Conservation (phyloP, 2,113 vertebrate genomes). For the Dromas ardeola region DNA sequence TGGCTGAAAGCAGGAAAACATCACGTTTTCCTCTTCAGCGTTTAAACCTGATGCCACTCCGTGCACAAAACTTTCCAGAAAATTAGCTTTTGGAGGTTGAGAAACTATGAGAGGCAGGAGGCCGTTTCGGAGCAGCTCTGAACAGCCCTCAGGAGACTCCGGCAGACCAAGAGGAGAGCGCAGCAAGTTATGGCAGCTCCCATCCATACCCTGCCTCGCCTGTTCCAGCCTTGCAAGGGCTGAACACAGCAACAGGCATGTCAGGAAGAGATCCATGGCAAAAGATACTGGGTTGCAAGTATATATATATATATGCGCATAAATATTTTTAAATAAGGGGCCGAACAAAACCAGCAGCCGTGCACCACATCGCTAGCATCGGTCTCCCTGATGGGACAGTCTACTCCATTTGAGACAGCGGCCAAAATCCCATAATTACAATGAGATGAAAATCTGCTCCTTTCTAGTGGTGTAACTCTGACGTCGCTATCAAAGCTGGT, state of each 20-base stretch:
- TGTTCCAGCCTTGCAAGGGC: not conserved
- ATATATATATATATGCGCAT: too few species aligned
- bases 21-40: not conserved
- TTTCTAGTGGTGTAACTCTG: not conserved
- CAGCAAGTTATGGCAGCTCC: not conserved
- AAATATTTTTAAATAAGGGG: not conserved
- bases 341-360: not conserved
- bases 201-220: not conserved
- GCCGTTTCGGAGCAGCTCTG: not conserved
- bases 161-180: not conserved
- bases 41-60: constrained; percentile 28
- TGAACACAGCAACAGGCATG: not conserved
- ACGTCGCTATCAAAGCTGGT: not conserved
- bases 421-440: not conserved
- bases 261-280: not conserved
- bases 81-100: not conserved
- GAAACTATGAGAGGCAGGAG: not conserved
- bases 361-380: not conserved
- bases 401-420: not conserved
- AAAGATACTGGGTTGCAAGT: not conserved
- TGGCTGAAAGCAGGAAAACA: constrained; percentile 2
- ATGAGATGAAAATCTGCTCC: not conserved
- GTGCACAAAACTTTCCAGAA: not conserved
- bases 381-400: not conserved
- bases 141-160: not conserved